Evolutionary conservation across 2,113 vertebrate species (phyloP).

Genomic region (Apodemus speciosus): DNA sequence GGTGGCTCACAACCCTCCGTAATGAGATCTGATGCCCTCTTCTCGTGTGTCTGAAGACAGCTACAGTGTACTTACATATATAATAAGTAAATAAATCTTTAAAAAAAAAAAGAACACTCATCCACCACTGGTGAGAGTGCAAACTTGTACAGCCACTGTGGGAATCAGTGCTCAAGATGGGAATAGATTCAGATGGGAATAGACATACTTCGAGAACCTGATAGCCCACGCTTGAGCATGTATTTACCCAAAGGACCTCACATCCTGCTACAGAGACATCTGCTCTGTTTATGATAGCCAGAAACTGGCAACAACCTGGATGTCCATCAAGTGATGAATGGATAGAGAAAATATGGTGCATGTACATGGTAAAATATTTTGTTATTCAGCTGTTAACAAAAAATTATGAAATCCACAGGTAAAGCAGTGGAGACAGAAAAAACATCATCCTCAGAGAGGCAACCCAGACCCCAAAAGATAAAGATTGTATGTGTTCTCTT

Average conservation of each 20-base stretch:
- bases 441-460: neutral
- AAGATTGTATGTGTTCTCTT: neutral
- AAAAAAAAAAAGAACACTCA: neutral
- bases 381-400: neutral
- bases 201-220: neutral
- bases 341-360: neutral
- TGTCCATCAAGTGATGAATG: neutral
- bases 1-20: no score
- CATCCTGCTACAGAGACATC: neutral
- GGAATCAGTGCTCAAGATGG: neutral
- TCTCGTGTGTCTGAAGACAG: no score
- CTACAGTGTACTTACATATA: no score
- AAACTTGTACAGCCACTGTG: neutral
- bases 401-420: neutral
- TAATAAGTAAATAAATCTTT: no score
- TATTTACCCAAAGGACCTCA: neutral
- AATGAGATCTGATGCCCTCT: no score
- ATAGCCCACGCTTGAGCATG: neutral
- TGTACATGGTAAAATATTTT: neutral
- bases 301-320: neutral
- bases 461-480: neutral
- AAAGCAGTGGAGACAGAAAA: neutral
- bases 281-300: neutral
- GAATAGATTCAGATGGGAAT: neutral
- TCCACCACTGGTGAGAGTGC: no score